A percentile compares a stretch with the other conserved stretches of the same genome.
These are phyloP conservation scores for Pseudochirops corinnae DNA, from an alignment of 2,797 vertebrate genomes.

Conservation along the genomic window DNA sequence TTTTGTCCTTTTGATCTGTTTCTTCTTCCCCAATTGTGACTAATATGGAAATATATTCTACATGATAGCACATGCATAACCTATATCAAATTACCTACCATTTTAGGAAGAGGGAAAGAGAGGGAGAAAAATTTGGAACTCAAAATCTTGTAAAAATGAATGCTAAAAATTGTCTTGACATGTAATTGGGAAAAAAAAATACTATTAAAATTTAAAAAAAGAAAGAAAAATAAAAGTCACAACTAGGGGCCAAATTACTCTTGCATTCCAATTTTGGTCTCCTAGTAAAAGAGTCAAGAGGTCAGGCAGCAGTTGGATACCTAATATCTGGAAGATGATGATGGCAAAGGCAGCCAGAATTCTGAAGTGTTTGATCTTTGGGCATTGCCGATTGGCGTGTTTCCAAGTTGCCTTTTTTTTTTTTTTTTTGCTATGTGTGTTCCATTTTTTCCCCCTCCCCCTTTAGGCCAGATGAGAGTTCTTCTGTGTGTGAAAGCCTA, in stretches of 20 bases:
- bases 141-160: neutral
- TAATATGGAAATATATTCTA: neutral
- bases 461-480: neutral
- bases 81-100: neutral
- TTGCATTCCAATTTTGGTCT: conserved; percentile 25
- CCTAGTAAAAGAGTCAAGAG: conserved; percentile 24
- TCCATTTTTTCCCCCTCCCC: neutral
- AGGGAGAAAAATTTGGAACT: neutral
- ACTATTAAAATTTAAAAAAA: neutral
- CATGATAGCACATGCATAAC: neutral
- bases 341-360: conserved; percentile 18
- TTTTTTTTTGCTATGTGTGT: neutral
- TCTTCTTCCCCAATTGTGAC: neutral
- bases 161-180: neutral
- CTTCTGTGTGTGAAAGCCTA: neutral
- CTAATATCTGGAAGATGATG: conserved; percentile 27
- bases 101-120: neutral
- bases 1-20: neutral
- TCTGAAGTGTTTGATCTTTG: conserved; percentile 36
- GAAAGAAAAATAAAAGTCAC: conserved; percentile 5
- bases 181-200: neutral
- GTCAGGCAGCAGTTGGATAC: conserved; percentile 21
- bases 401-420: conserved; percentile 20
- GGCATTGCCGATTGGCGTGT: conserved; percentile 36
- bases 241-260: conserved; percentile 37